These are phyloP conservation scores for Ectemnius cavifrons DNA, from an alignment of 2,888 invertebrate genomes.

Conservation along the genomic window DNA sequence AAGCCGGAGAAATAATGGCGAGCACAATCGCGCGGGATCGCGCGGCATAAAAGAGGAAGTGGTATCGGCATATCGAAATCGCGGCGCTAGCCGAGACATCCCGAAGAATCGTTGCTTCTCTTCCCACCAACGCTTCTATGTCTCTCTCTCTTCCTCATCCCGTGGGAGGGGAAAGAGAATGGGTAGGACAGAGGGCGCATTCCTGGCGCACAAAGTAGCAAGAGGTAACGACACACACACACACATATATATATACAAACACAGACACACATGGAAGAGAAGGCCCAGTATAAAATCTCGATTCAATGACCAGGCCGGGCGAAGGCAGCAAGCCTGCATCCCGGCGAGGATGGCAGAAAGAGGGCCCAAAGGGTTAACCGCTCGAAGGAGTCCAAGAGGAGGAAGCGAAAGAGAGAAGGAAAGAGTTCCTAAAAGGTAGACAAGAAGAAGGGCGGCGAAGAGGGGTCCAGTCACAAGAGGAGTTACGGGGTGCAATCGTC, in stretches of 20 bases:
- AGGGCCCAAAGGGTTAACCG: not conserved
- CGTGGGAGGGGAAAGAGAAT: not conserved
- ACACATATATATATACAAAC: too few species aligned
- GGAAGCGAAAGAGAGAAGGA: not conserved
- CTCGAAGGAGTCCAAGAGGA: not conserved
- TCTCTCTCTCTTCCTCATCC: too few species aligned
- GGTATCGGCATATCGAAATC: slow-evolving; percentile 2
- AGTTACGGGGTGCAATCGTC: not conserved
- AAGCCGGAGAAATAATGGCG: too few species aligned
- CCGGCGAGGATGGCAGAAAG: too few species aligned
- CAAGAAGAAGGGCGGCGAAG: not conserved
- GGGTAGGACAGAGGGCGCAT: not conserved
- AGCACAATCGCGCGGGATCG: not conserved
- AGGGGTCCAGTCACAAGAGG: not conserved
- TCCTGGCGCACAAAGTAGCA: slow-evolving; percentile 4
- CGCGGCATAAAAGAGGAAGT: slow-evolving; percentile 5
- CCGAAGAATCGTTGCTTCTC: too few species aligned
- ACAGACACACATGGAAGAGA: too few species aligned
- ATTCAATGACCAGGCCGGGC: not conserved
- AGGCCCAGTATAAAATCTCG: not conserved
- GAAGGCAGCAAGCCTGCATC: not conserved
- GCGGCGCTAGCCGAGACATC: not conserved
- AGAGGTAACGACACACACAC: not conserved
- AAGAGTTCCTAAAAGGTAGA: not conserved
- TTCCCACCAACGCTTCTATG: too few species aligned